Evolutionary conservation across 2,888 invertebrate genomes (phyloP), one percentile per base, ranked within the genome.

Genomic region (Endotricha flammealis): DNA sequence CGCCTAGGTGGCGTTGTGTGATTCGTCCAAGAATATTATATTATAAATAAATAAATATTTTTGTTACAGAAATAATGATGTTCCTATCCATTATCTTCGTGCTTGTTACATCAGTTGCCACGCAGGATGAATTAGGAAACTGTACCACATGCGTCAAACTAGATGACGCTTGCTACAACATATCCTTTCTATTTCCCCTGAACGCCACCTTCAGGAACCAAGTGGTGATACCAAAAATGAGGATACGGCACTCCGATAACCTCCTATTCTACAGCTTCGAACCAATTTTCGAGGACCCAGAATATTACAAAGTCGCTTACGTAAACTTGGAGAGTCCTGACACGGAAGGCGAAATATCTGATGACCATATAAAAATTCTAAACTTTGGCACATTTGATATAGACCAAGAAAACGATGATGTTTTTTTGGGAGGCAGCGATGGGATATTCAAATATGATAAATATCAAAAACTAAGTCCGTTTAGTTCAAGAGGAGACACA

Each of bases 301-400:
- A 85, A 33, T 82, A 77, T 28, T 73, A 54, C 12, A 83, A 86
- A 58, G 64, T 73, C 8, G 83, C 70, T 0, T 83, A 72, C 32
- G 62, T 80, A 0, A 62, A 62, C 42, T 43, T 86, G 13, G 73
- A 75, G 2, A 38, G 56, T n/a, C 58, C 56, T 0, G 45, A 36
- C 0, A 42, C 48, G 9, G 29, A 39, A 3, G 72, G 71, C 1
- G 48, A 73, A 1, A 58, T 82, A 4, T 44, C 47, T 2, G 64
- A 64, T 4, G 56, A 50, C 1, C 52, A 57, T 8, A 57, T 60
- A 4, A 38, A 56, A 8, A 46, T 59, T 3, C 58, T 73, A 29
- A 83, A 86, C 41, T 78, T 86, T 11, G 74, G 73, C 0, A 67
- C 75, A 1, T 82, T 86, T 20, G 80, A 74, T 41, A 64, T 85